These are phyloP conservation scores for Noctua comes DNA, from an alignment of 2,888 invertebrate genomes.

Conservation along the genomic window DNA sequence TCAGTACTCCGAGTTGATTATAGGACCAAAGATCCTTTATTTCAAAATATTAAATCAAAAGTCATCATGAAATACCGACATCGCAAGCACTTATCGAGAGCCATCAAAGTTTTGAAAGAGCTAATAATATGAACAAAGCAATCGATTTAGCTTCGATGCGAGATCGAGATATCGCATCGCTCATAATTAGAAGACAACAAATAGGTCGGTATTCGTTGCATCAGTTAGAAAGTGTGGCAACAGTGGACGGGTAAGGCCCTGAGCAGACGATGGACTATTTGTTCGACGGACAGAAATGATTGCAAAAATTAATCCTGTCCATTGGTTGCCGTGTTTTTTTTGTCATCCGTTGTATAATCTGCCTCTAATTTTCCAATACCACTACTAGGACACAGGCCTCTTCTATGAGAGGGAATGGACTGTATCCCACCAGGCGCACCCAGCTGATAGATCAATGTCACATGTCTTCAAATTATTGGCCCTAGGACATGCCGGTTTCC, in stretches of 20 bases:
- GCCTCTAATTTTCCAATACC: neutral
- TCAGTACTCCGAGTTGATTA: neutral
- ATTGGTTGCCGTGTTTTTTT: neutral
- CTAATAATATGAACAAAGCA: slow-evolving; percentile 66
- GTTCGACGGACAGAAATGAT: neutral
- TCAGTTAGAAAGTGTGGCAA: slow-evolving; percentile 61
- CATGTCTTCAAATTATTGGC: neutral
- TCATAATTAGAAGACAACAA: slow-evolving; percentile 67
- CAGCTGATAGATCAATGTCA: neutral
- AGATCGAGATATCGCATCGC: slow-evolving; percentile 65
- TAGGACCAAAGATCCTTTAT: slow-evolving; percentile 25
- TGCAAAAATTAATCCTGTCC: neutral
- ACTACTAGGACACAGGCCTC: neutral
- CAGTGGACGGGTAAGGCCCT: slow-evolving; percentile 19
- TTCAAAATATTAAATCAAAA: slow-evolving; percentile 32
- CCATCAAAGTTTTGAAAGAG: slow-evolving; percentile 60
- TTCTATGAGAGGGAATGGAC: neutral
- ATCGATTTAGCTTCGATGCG: slow-evolving; percentile 58
- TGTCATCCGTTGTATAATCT: neutral
- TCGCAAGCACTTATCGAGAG: slow-evolving; percentile 55
- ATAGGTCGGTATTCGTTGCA: slow-evolving; percentile 57
- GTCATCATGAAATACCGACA: slow-evolving; percentile 47
- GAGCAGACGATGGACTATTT: neutral
- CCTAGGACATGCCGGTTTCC: neutral
- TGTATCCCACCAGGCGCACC: neutral